These are phyloP conservation scores for Habropoda laboriosa DNA, from an alignment of 1,140 invertebrate species.

Conservation along the genomic window DNA sequence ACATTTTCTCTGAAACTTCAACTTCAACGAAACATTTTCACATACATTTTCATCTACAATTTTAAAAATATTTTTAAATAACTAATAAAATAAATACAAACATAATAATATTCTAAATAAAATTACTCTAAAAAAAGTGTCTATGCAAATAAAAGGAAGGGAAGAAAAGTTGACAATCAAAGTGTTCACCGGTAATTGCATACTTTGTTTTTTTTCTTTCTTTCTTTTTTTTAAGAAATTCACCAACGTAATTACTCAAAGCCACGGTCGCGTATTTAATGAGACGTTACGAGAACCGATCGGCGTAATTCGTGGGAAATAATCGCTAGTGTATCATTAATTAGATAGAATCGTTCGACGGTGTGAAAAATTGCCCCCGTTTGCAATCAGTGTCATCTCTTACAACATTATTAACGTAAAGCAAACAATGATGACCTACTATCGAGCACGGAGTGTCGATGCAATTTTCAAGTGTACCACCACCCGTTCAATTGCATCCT, in stretches of 20 bases:
- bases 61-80: background rate
- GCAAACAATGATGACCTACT: conserved; percentile 53
- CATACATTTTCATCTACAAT: background rate
- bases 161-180: no score
- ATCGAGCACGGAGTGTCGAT: background rate
- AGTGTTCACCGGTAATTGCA: no score
- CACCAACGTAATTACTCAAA: no score
- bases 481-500: background rate
- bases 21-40: conserved; percentile 14
- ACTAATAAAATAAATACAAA: background rate
- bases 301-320: background rate
- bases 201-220: no score
- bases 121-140: background rate
- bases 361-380: conserved; percentile 13
- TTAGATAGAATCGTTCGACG: conserved; percentile 41
- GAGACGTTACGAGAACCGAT: background rate
- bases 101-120: background rate
- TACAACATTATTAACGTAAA: conserved; percentile 30
- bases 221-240: no score
- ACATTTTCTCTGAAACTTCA: conserved; percentile 65
- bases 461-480: background rate
- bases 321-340: conserved; percentile 23
- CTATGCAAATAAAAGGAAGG: no score
- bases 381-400: conserved; percentile 42
- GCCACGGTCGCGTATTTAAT: background rate